phyloP scores from a whole-genome alignment of 2,888 invertebrate species.

The Stegana nigrithorax region DNA sequence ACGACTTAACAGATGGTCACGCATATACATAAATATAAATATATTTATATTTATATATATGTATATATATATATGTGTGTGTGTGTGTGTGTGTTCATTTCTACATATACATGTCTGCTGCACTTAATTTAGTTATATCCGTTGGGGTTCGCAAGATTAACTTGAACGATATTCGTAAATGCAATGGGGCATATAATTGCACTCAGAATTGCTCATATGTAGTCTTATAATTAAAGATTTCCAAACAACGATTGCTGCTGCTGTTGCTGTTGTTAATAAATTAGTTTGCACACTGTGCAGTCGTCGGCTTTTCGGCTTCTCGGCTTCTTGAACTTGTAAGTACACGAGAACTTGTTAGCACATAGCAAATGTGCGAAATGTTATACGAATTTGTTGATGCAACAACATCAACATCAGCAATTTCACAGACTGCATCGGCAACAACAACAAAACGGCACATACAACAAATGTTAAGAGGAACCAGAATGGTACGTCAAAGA shows the following conservation, averaged over 20 bases:
- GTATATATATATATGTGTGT: no score
- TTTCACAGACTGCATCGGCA: not conserved
- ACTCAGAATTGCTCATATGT: not conserved
- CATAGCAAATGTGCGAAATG: slow-evolving; percentile 7
- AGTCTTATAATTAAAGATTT: slow-evolving; percentile 19
- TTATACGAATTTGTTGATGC: not conserved
- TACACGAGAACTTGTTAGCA: not conserved
- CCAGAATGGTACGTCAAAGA: not conserved
- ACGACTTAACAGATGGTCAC: no score
- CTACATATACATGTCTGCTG: not conserved
- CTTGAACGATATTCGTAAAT: not conserved
- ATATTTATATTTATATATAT: no score
- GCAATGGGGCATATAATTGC: slow-evolving; percentile 1
- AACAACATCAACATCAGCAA: not conserved
- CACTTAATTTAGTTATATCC: slow-evolving; percentile 3
- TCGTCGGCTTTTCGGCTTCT: no score
- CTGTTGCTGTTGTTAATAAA: slow-evolving; percentile 15
- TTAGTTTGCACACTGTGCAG: slow-evolving; percentile 3
- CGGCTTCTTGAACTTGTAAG: not conserved
- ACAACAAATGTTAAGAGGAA: not conserved
- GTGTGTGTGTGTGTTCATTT: no score
- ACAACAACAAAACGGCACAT: not conserved
- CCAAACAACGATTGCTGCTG: slow-evolving; percentile 4
- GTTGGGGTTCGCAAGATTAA: not conserved
- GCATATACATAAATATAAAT: no score